Percentiles rank a stretch among this genome's conserved stretches.
Evolutionary conservation across 2,888 invertebrate species (phyloP).

Genomic region (Agriopis marginaria): DNA sequence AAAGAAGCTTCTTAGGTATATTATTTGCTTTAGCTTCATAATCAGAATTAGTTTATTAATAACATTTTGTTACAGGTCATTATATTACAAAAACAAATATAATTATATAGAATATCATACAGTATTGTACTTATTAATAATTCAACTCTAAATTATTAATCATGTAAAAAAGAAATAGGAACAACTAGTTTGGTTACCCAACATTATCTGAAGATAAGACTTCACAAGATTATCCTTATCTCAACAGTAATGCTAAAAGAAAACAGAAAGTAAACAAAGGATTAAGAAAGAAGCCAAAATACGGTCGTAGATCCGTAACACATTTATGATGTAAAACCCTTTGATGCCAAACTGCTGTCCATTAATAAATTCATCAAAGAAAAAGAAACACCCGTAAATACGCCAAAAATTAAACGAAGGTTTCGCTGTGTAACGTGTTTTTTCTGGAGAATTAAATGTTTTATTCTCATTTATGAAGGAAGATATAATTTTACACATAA

Average conservation of each 20-base stretch:
- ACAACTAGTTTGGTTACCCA: neutral
- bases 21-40: neutral
- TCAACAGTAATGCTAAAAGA: slow-evolving; percentile 4
- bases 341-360: slow-evolving; percentile 16
- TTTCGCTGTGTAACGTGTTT: neutral
- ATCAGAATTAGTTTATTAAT: too few relatives aligned
- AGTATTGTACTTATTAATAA: too few relatives aligned
- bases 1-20: neutral
- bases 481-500: neutral
- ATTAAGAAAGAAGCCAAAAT: slow-evolving; percentile 8
- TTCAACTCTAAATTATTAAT: neutral
- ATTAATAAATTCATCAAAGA: slow-evolving; percentile 14
- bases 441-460: neutral
- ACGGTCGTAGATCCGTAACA: neutral
- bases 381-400: neutral
- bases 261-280: slow-evolving; percentile 19
- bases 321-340: slow-evolving; percentile 5
- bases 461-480: neutral
- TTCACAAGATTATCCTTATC: neutral
- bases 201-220: neutral
- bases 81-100: too few relatives aligned
- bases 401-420: neutral
- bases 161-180: neutral
- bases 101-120: too few relatives aligned
- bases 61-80: neutral